Base-by-base conservation (phyloP, 2,797 vertebrate genomes). In the Alosa sapidissima region DNA sequence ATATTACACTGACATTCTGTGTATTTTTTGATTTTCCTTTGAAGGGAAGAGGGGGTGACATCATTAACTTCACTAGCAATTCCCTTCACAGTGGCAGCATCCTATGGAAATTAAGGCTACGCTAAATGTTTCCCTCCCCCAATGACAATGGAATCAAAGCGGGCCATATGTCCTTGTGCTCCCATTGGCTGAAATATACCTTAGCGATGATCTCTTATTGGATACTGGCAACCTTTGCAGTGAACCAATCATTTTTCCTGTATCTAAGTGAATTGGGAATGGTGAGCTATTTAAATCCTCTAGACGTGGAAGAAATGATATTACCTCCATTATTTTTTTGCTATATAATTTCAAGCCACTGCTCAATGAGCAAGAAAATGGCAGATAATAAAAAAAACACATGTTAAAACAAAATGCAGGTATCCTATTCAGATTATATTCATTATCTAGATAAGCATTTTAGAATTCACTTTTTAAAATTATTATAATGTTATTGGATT, bases 241-340 rank as follows among this genome's bases (percentile, higher is more conserved):
- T 52, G 72, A 88, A 81, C 95, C 94, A 95, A 95, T 95, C 90
- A 54, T 8, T 16, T 84, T 33, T 85, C 0, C 94, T 94, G 94
- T 95, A 91, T 95, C 95, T 90, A 91, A 84, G 94, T 94, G 3
- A 91, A 93, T 87, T 33, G 14, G 84, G 82, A 55, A 28, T 51
- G 58, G 84, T 85, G 89, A 85, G 89, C 91, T 90, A 84, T 84
- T 87, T 88, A 89, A 90, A 88, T 84, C 85, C 85, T 78, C 36
- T 78, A 78, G 72, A 47, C 16, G 21, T 78, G 72, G 41, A 78
- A 78, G 72, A 78, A 47, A 47, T 75, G 3, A 75, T 78, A 78
- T 78, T 47, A 47, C 41, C 36, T 21, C 41, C 14, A 78, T 47
- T 78, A 5, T 6, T 72, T 24, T 78, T 47, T 21, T 19, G 19